A percentile compares a stretch with the other conserved stretches of the same genome.
Conservation (phyloP, 1,140 invertebrate species). For the Brachionus manjavacas region DNA sequence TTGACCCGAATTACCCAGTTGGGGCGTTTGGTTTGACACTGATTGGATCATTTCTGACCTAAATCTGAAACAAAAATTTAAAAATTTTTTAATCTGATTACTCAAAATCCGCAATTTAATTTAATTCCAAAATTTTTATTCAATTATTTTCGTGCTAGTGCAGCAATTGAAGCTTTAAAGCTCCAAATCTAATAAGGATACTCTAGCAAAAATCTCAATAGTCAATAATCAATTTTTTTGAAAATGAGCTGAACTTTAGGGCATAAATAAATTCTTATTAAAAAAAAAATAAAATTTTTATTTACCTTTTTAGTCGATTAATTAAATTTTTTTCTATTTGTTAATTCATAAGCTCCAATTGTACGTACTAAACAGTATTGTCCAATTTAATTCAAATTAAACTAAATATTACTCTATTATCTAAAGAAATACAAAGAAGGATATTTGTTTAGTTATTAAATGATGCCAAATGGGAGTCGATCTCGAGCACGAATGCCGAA, state of each 20-base stretch:
- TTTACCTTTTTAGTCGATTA: slow-evolving; percentile 21
- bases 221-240: not conserved
- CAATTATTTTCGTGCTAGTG: not conserved
- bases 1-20: slow-evolving; percentile 32
- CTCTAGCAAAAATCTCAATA: not conserved
- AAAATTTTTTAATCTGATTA: not conserved
- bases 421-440: not conserved
- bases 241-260: no score
- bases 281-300: not conserved
- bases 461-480: not conserved
- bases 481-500: not conserved
- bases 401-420: not conserved
- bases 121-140: not conserved
- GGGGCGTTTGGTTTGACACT: slow-evolving; percentile 30
- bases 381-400: not conserved
- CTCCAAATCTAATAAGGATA: not conserved
- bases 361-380: not conserved
- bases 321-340: not conserved
- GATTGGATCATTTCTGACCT: slow-evolving; percentile 40
- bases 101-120: not conserved
- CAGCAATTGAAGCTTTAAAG: not conserved
- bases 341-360: not conserved
- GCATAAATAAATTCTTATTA: no score
- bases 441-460: not conserved
- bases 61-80: not conserved